phyloP scores from a whole-genome alignment of 2,113 vertebrate genomes.

The Nicator chloris region DNA sequence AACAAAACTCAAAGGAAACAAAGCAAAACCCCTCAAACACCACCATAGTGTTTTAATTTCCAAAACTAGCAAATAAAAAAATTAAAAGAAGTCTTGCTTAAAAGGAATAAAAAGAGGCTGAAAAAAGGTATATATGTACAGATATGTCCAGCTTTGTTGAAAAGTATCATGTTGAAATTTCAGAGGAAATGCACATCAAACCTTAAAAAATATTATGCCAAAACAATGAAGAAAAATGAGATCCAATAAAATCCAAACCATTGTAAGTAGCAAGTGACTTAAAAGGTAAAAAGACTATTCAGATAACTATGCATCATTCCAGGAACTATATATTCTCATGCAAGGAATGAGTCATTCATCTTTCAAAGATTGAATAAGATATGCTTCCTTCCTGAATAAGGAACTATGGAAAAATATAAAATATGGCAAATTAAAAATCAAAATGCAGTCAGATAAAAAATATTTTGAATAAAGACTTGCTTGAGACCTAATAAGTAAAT shows the following conservation, averaged over 20 bases:
- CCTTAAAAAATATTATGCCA: not conserved
- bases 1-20: not conserved
- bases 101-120: not conserved
- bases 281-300: not conserved
- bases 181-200: not conserved
- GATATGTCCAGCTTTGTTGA: not conserved
- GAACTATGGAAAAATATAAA: not conserved
- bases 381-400: not conserved
- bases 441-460: not conserved
- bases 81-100: not conserved
- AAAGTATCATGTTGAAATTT: not conserved
- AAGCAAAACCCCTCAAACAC: not conserved
- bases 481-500: not conserved
- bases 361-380: not conserved
- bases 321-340: not conserved
- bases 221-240: not conserved
- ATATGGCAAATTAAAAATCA: not conserved
- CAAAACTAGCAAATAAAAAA: not conserved
- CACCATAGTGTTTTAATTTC: not conserved
- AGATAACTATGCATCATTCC: not conserved
- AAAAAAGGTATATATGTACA: not conserved
- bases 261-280: not conserved
- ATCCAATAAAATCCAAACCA: not conserved
- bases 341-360: not conserved
- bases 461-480: not conserved